Conservation (phyloP, 2,797 vertebrate species). For the Chelmon rostratus region DNA sequence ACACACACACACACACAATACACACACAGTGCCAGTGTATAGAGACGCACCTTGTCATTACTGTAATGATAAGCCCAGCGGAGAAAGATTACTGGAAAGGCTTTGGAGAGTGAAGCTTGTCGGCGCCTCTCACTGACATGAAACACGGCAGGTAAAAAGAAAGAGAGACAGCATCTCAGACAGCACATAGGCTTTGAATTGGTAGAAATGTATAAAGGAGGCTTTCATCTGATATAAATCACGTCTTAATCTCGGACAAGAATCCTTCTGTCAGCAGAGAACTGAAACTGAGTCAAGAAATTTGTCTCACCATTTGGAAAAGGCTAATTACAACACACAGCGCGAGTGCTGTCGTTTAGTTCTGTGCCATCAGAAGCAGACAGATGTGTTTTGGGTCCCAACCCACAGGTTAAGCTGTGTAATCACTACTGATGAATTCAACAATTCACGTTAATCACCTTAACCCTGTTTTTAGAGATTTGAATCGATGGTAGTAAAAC, state of each 20-base stretch:
- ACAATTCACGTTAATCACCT: slow-evolving; percentile 46
- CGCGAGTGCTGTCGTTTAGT: slow-evolving; percentile 31
- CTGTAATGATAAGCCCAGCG: slow-evolving; percentile 84
- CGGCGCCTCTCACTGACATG: slow-evolving; percentile 77
- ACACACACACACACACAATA: background rate
- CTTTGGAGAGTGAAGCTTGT: slow-evolving; percentile 81
- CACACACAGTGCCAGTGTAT: slow-evolving; percentile 62
- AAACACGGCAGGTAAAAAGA: slow-evolving; percentile 74
- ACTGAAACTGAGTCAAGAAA: slow-evolving; percentile 41
- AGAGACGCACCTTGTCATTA: slow-evolving; percentile 85
- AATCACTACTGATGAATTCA: slow-evolving; percentile 63
- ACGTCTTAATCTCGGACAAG: slow-evolving; percentile 48
- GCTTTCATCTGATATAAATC: slow-evolving; percentile 65
- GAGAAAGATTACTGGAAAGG: slow-evolving; percentile 82
- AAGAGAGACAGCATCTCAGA: slow-evolving; percentile 54
- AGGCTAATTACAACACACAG: slow-evolving; percentile 40
- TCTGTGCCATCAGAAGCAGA: slow-evolving; percentile 48
- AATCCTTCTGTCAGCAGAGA: slow-evolving; percentile 55
- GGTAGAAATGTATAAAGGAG: slow-evolving; percentile 57
- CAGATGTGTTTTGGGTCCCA: slow-evolving; percentile 44
- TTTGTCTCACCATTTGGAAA: slow-evolving; percentile 51
- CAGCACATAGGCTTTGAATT: slow-evolving; percentile 51
- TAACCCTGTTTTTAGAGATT: slow-evolving; percentile 43
- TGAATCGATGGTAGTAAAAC: slow-evolving; percentile 44
- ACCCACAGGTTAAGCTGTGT: slow-evolving; percentile 41